phyloP scores from a whole-genome alignment of 2,888 invertebrate species.

The Chirona hameri region DNA sequence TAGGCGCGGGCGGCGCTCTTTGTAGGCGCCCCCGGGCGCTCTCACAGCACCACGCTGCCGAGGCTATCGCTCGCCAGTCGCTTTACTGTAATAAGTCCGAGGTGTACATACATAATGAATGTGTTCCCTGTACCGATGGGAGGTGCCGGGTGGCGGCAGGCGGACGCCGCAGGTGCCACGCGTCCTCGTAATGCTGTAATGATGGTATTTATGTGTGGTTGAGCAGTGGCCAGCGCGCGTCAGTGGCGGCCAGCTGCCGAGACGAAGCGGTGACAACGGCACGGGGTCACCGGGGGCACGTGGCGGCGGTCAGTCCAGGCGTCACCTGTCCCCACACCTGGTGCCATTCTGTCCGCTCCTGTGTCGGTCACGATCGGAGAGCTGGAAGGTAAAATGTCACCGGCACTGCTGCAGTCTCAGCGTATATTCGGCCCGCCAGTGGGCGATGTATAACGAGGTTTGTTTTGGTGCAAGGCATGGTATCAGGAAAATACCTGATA shows the following conservation, averaged over 20 bases:
- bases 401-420: too few relatives aligned
- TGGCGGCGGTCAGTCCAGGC: too few relatives aligned
- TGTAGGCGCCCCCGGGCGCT: background rate
- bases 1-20: background rate
- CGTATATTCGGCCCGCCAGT: too few relatives aligned
- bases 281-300: too few relatives aligned
- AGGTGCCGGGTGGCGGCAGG: background rate
- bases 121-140: background rate
- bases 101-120: constrained; percentile 5
- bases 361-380: too few relatives aligned
- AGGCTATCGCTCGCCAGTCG: background rate
- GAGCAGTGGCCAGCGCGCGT: background rate
- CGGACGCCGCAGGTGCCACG: background rate
- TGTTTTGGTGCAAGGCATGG: too few relatives aligned
- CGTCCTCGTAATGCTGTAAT: background rate
- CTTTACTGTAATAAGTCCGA: constrained; percentile 13
- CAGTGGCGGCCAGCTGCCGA: background rate
- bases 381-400: too few relatives aligned
- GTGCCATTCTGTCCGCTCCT: too few relatives aligned
- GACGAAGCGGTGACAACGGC: background rate
- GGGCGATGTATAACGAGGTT: too few relatives aligned
- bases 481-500: too few relatives aligned
- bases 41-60: too few relatives aligned
- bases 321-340: too few relatives aligned
- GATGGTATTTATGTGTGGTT: background rate